These are phyloP conservation scores for Nyctereutes procyonoides DNA, from an alignment of 2,113 vertebrate species.

Conservation along the genomic window DNA sequence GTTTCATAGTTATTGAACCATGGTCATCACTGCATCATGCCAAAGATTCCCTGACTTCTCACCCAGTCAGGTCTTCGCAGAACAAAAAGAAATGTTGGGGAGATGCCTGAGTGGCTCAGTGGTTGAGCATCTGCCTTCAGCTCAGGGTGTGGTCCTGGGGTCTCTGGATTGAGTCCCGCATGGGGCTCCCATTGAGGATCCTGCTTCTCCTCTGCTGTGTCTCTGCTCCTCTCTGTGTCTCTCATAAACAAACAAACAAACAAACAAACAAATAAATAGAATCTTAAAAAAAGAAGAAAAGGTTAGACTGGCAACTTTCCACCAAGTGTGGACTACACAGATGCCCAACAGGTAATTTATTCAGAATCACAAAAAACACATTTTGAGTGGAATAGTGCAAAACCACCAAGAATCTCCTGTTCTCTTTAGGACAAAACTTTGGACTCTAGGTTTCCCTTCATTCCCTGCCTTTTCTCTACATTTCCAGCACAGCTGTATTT, in stretches of 20 bases:
- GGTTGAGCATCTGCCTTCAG: too few species aligned
- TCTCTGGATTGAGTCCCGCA: too few species aligned
- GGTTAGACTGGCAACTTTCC: slow-evolving; percentile 38
- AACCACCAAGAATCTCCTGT: slow-evolving; percentile 21
- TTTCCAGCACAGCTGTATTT: neutral
- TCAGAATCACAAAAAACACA: slow-evolving; percentile 56
- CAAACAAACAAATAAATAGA: too few species aligned
- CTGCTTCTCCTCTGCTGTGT: too few species aligned
- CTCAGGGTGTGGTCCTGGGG: too few species aligned
- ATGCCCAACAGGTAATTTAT: slow-evolving; percentile 52
- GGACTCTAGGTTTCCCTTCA: neutral
- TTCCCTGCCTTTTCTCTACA: neutral
- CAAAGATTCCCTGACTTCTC: slow-evolving; percentile 5
- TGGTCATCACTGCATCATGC: slow-evolving; percentile 5
- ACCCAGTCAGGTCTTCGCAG: neutral
- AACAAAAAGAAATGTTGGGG: slow-evolving; percentile 24
- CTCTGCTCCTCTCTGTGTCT: too few species aligned
- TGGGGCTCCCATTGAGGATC: too few species aligned
- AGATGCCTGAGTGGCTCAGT: too few species aligned
- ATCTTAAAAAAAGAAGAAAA: neutral
- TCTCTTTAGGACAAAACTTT: slow-evolving; percentile 30
- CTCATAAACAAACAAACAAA: too few species aligned
- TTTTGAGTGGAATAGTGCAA: slow-evolving; percentile 43
- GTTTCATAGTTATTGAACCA: neutral
- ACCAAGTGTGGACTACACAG: slow-evolving; percentile 48